Percentiles rank a stretch among this genome's conserved stretches.
phyloP scores from a whole-genome alignment of 2,888 invertebrate species.

The Incurvaria masculella region DNA sequence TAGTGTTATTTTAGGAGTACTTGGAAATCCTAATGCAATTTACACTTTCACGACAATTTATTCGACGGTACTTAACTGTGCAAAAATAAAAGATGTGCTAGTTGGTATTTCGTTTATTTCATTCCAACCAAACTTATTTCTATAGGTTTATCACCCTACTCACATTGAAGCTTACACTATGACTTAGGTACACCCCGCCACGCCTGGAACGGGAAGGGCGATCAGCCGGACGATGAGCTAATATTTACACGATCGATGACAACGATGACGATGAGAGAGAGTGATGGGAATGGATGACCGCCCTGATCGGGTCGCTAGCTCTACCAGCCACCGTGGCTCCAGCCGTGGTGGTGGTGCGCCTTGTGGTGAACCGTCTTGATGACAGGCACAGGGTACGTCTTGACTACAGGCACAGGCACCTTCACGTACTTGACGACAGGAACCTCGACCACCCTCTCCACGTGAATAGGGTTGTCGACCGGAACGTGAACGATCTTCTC shows the following conservation, averaged over 20 bases:
- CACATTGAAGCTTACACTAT: not conserved
- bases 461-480: constrained; percentile 54
- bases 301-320: too few species aligned
- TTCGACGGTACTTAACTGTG: too few species aligned
- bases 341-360: constrained; percentile 23
- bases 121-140: not conserved
- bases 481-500: constrained; percentile 55
- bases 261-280: not conserved
- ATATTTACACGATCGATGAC: too few species aligned
- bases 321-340: constrained; percentile 6
- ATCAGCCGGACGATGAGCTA: not conserved
- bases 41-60: too few species aligned
- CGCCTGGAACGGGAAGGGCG: too few species aligned
- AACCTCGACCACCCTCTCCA: constrained; percentile 48
- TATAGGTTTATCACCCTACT: not conserved
- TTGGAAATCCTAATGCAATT: too few species aligned
- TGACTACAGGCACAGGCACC: constrained; percentile 41
- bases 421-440: constrained; percentile 53
- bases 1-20: too few species aligned
- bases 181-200: not conserved
- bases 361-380: constrained; percentile 49
- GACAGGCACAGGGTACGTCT: constrained; percentile 40
- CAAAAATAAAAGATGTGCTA: too few species aligned
- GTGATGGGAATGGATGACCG: not conserved
- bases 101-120: not conserved